A percentile compares a stretch with the other conserved stretches of the same genome.
Conservation (phyloP, 64 coral and sea anemone species). For the Montipora capricornis region DNA sequence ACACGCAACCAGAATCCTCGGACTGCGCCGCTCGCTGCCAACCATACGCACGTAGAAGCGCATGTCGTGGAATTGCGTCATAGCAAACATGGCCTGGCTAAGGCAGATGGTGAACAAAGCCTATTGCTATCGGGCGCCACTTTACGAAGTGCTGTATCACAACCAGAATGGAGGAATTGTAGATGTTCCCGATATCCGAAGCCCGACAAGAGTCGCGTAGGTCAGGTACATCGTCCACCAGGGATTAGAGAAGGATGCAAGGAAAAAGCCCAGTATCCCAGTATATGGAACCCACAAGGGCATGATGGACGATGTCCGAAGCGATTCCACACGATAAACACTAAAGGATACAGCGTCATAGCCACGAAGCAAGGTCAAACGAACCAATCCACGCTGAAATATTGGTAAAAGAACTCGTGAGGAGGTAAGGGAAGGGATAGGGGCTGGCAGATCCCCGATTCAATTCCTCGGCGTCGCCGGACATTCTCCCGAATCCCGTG, state of each 20-base stretch:
- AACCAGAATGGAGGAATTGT: conserved; percentile 18
- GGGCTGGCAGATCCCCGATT: background rate
- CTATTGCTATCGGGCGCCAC: conserved; percentile 36
- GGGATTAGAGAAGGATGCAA: background rate
- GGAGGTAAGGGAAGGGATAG: background rate
- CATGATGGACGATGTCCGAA: conserved; percentile 31
- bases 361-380: background rate
- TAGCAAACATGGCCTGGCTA: conserved; percentile 43
- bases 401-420: conserved; percentile 9
- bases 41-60: conserved; percentile 37
- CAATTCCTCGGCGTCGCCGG: too few relatives aligned
- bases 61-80: conserved; percentile 18
- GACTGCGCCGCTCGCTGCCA: conserved; percentile 29
- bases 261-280: conserved; percentile 17
- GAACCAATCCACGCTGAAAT: conserved; percentile 56
- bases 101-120: conserved; percentile 22
- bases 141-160: conserved; percentile 66
- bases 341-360: conserved; percentile 16
- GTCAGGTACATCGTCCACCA: conserved; percentile 37
- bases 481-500: too few relatives aligned
- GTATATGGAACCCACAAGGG: conserved; percentile 13
- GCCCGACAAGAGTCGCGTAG: conserved; percentile 41
- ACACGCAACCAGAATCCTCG: conserved; percentile 10
- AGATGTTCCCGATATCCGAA: conserved; percentile 13
- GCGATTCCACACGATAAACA: conserved; percentile 7